Evolutionary conservation across 2,797 vertebrate species (phyloP).

Genomic region (Argya squamiceps): DNA sequence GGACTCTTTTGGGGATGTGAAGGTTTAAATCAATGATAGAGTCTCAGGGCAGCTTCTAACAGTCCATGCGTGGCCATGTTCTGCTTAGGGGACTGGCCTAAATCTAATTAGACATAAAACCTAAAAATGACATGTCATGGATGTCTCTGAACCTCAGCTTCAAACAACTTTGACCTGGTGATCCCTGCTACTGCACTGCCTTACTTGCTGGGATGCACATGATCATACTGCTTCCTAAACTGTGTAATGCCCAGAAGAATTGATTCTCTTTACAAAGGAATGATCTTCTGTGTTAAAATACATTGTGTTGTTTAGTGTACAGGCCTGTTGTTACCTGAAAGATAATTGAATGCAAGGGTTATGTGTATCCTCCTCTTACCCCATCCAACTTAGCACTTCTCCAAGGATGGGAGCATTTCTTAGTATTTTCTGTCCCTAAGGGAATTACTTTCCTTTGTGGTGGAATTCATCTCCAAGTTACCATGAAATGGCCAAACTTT

Average conservation of each 20-base stretch:
- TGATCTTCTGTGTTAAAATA: background rate
- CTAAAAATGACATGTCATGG: fast-evolving
- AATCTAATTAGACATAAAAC: background rate
- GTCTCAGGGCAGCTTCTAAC: background rate
- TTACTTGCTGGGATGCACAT: background rate
- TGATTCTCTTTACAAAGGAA: background rate
- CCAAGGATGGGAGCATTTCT: background rate
- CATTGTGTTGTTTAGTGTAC: background rate
- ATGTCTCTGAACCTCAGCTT: background rate
- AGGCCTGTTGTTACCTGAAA: background rate
- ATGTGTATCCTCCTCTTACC: background rate
- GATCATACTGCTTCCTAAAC: background rate
- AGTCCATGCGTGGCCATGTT: fast-evolving
- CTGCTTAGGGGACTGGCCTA: background rate
- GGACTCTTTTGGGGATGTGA: background rate
- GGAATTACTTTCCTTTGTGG: background rate
- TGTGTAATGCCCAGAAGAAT: background rate
- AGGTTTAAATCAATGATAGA: background rate
- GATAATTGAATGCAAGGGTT: background rate
- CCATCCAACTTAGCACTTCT: background rate
- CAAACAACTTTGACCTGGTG: fast-evolving
- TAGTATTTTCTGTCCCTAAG: background rate
- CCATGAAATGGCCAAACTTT: background rate
- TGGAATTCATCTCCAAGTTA: background rate
- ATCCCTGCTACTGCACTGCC: background rate